Base-by-base conservation (phyloP, 2,113 vertebrate species). In the Dolichotis patagonum region DNA sequence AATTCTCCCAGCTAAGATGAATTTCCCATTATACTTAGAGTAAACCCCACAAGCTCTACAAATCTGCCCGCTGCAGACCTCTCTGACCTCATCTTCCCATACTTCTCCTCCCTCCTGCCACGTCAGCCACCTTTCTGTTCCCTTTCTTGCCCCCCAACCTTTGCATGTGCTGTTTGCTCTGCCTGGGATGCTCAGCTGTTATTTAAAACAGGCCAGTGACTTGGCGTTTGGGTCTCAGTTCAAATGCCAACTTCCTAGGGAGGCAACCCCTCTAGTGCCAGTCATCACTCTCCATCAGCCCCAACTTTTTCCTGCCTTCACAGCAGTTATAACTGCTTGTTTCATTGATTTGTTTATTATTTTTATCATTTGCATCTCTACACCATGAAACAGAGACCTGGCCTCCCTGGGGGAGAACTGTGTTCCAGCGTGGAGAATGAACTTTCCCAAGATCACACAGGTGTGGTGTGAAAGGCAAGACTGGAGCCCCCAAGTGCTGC, bases 61-160 rank as follows among this genome's bases (percentile, higher is more conserved):
- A 17, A 13, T 8, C 43, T 43, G 28, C 35, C 41, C 24, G 7
- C 83, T 60, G 38, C 80, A 12, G 20, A 13, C 60, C 90, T 75
- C 52, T n/a, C 94, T 62, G 77, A 11, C 35, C 17, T 17, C 67
- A 13, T 28, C 28, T 49, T 17, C 35, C 22, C 4, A 2, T 0
- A 7, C 1, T 1, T 13, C 7, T 12, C 46, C 32, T 86, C 32
- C 38, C 14, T 63, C 17, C 0, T 3, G 5, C 56, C n/a, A 17
- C 19, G 5, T 20, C n/a, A 88, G 71, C 32, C 43, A 0, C 4
- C 83, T 83, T 87, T 49, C 43, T 35, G 20, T 38, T 22, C 14
- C 65, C 78, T 60, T 52, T 52, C 65, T 32, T 86, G 71, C 52
- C 91, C 82, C 90, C 93, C 4, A 56, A 24, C 52, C 90, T 92